Conservation (phyloP, 2,797 vertebrate genomes). For the Falco berigora region DNA sequence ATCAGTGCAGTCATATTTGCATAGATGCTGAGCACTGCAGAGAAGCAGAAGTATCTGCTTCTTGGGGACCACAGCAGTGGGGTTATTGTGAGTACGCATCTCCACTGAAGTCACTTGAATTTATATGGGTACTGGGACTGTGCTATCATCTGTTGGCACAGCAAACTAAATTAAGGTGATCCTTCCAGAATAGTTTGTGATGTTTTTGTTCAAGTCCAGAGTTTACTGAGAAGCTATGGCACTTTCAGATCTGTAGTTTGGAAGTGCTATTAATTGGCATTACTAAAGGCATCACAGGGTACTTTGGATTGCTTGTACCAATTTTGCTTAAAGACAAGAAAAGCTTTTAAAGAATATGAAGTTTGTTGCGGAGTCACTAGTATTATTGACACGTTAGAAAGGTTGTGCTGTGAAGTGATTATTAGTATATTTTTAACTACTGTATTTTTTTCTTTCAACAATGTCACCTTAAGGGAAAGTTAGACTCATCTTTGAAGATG, state of each 20-base stretch:
- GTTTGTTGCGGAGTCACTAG: neutral
- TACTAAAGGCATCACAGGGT: neutral
- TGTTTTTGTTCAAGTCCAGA: neutral
- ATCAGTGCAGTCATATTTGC: neutral
- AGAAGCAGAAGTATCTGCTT: neutral
- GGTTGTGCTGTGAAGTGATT: neutral
- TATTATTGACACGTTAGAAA: neutral
- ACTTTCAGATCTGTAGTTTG: neutral
- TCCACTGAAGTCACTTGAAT: neutral
- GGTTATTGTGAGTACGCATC: neutral
- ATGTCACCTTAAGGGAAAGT: conserved; percentile 72
- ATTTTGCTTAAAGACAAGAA: neutral
- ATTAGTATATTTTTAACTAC: neutral
- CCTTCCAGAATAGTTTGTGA: neutral
- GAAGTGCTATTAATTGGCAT: neutral
- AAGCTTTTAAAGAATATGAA: neutral
- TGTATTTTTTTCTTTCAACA: neutral
- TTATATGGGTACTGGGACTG: neutral
- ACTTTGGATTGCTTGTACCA: neutral
- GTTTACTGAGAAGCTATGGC: neutral
- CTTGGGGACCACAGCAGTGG: neutral
- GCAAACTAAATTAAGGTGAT: neutral
- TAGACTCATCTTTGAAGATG: conserved; percentile 80
- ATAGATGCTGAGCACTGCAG: neutral
- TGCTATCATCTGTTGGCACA: neutral